Base-by-base conservation (phyloP, 2,888 invertebrate species). In the Caenorhabditis plicata region DNA sequence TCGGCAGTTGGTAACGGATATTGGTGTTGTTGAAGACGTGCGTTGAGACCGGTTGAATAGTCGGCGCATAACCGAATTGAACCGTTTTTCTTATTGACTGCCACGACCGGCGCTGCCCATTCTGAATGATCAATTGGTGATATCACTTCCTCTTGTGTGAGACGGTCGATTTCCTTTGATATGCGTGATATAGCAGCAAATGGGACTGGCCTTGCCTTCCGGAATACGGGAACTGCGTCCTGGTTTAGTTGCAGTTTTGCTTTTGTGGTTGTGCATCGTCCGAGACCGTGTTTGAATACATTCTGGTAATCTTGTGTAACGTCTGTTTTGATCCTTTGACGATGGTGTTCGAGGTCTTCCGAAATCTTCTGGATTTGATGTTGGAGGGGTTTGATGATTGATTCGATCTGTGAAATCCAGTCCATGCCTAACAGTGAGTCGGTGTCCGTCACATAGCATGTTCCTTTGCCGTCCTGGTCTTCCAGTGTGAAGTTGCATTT, bases 31-130 rank as follows among this genome's bases (percentile, higher is more conserved):
- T 56, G 46, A 5, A 73, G 40, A 8, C 51, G 38, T 19, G 50
- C 56, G 40, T 74, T 74, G 9, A 74, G 49, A 9, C 71, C 71
- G 3, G 62, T 65, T 9, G 56, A 58, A 48, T 55, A 74, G 40
- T 74, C 72, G 20, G 63, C 61, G 25, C 74, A 74, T 25, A 71
- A 9, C 20, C 74, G 48, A 9, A 66, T 36, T 8, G 50, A 22
- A 4, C 73, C 74, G 22, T 68, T 62, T 13, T 60, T 36, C 51
- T 74, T 74, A 15, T 29, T 31, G 9, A 70, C 68, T 25, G 51
- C 51, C 3, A 71, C 55, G 23, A 71, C 61, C 1, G 74, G 73
- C 0, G 73, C 61, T 17, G 66, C 68, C 67, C 68, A 73, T 0
- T 56, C 49, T 1, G 64, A 47, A 35, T 63, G 51, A 8, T 66